Evolutionary conservation across 2,888 invertebrate species (phyloP).

Genomic region (Agrotis ipsilon): DNA sequence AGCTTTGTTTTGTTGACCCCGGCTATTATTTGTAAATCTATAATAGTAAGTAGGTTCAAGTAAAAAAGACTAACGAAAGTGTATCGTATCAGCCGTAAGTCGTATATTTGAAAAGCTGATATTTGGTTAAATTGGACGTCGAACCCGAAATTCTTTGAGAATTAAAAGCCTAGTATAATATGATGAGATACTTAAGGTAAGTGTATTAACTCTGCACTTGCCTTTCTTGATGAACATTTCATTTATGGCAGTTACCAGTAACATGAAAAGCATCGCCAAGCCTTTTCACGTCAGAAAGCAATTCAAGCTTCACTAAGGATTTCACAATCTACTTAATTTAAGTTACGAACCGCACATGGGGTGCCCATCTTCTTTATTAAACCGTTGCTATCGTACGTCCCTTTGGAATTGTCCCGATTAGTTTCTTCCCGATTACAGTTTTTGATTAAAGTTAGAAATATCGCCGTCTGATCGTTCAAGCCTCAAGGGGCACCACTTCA

Average conservation of each 20-base stretch:
- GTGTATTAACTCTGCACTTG: neutral
- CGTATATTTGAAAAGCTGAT: no score
- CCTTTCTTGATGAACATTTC: no score
- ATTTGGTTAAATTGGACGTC: no score
- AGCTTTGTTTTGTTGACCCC: no score
- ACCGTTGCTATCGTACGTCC: conserved; percentile 26
- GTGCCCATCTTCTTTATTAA: conserved; percentile 29
- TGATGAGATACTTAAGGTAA: neutral
- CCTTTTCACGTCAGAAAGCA: neutral
- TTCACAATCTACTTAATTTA: conserved; percentile 10
- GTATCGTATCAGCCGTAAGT: no score
- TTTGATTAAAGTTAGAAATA: conserved; percentile 11
- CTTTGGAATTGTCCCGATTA: conserved; percentile 43
- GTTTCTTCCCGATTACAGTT: conserved; percentile 19
- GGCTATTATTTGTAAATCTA: no score
- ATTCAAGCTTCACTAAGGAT: neutral
- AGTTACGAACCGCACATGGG: conserved; percentile 9
- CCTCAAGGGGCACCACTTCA: neutral
- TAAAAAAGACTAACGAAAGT: no score
- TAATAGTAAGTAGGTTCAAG: no score
- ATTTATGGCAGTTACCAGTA: neutral
- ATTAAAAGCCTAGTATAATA: no score
- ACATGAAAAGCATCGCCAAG: neutral
- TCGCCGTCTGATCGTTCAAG: neutral
- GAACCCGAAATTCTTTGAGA: no score